A percentile compares a stretch with the other conserved stretches of the same genome.
These are phyloP conservation scores for Leptinotarsa lineolata DNA, from an alignment of 1,140 invertebrate species.

Conservation along the genomic window DNA sequence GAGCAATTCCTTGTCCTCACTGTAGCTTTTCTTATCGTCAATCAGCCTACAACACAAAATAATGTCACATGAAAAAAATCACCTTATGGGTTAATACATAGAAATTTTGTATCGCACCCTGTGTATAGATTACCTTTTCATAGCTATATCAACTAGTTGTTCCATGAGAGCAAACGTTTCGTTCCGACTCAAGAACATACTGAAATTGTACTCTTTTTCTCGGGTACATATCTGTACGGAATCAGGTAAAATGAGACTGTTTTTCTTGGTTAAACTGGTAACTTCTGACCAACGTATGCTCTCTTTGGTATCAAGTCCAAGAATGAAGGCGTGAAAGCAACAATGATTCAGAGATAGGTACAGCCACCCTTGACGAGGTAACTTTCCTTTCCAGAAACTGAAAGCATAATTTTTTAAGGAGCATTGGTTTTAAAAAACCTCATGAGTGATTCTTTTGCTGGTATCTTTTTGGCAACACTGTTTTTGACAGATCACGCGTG, in stretches of 20 bases:
- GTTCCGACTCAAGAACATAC: conserved; percentile 84
- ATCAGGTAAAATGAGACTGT: conserved; percentile 81
- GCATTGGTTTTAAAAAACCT: no score
- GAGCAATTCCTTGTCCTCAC: conserved; percentile 81
- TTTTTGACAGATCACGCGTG: no score
- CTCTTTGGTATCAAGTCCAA: conserved; percentile 88
- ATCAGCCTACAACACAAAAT: conserved; percentile 68
- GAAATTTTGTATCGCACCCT: not conserved
- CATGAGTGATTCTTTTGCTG: no score
- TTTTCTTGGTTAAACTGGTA: conserved; percentile 73
- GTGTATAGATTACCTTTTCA: conserved; percentile 72
- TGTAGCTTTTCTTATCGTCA: conserved; percentile 82
- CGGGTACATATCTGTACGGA: conserved; percentile 84
- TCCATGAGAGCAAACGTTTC: conserved; percentile 93
- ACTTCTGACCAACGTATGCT: conserved; percentile 85
- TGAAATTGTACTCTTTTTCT: conserved; percentile 84
- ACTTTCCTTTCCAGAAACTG: conserved; percentile 89
- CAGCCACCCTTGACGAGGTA: conserved; percentile 93
- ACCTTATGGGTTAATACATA: not conserved
- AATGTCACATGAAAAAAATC: not conserved
- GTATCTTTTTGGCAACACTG: no score
- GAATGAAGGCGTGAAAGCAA: conserved; percentile 94
- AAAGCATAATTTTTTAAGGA: not conserved
- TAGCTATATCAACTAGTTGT: conserved; percentile 94
- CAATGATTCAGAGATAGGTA: conserved; percentile 95